These are phyloP conservation scores for Cinclus cinclus DNA, from an alignment of 2,113 vertebrate genomes.

Conservation along the genomic window DNA sequence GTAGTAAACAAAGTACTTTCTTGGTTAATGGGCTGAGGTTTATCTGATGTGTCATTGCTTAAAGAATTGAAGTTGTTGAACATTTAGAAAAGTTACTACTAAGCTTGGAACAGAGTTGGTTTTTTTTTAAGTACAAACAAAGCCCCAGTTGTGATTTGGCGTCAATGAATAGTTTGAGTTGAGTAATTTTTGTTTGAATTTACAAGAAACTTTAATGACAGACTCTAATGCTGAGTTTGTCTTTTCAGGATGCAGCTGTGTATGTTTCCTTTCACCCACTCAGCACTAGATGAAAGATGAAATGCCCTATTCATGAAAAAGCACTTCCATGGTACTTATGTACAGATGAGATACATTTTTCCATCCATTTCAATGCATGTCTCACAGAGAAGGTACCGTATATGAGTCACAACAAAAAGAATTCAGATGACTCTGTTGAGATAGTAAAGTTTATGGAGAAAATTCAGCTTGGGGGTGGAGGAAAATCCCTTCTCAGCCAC, in stretches of 20 bases:
- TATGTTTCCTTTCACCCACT: slow-evolving; percentile 61
- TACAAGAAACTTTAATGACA: slow-evolving; percentile 57
- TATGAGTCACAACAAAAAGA: background rate
- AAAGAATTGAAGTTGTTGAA: background rate
- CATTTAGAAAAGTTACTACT: slow-evolving; percentile 2
- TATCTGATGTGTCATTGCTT: background rate
- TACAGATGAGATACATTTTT: slow-evolving; percentile 40
- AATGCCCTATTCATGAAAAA: slow-evolving; percentile 64
- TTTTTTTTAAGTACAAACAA: background rate
- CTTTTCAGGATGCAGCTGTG: slow-evolving; percentile 62
- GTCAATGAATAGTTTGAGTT: slow-evolving; percentile 37
- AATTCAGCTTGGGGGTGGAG: slow-evolving; percentile 18
- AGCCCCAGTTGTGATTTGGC: slow-evolving; percentile 40
- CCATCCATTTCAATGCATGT: slow-evolving; percentile 5
- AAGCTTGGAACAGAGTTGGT: background rate
- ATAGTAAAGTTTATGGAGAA: slow-evolving; percentile 8
- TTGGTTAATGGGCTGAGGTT: background rate
- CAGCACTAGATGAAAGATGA: slow-evolving; percentile 58
- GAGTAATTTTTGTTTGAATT: slow-evolving; percentile 61
- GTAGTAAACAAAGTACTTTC: background rate
- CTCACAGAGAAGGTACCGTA: background rate
- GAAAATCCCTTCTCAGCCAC: slow-evolving; percentile 27
- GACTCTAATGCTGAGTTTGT: slow-evolving; percentile 34
- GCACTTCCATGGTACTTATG: slow-evolving; percentile 28
- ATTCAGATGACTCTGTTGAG: background rate